Conservation (phyloP, 2,797 vertebrate genomes). For the Phaenicophaeus curvirostris region DNA sequence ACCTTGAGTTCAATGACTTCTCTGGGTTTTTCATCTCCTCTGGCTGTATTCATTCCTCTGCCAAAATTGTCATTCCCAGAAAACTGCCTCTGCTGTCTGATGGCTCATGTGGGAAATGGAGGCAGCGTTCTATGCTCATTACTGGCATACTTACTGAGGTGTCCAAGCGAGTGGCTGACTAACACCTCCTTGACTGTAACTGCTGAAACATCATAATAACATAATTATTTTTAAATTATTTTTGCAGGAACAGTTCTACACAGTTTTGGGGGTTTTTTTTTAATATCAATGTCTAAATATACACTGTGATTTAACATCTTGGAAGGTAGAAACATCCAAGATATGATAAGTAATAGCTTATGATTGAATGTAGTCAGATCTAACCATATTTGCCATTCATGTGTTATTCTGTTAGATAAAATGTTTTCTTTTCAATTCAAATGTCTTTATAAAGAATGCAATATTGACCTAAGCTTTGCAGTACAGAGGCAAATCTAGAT, state of each 20-base stretch:
- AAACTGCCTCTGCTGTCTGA: not conserved
- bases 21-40: not conserved
- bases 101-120: not conserved
- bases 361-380: not conserved
- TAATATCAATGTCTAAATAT: not conserved
- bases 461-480: not conserved
- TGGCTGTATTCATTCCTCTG: not conserved
- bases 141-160: not conserved
- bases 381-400: not conserved
- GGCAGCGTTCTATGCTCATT: not conserved
- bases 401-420: not conserved
- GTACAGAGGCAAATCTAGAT: not conserved
- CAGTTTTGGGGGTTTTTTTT: not conserved
- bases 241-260: not conserved
- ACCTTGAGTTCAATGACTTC: not conserved
- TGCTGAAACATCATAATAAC: not conserved
- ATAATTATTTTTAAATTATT: not conserved
- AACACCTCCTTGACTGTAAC: not conserved
- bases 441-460: not conserved
- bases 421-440: not conserved
- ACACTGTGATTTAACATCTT: not conserved
- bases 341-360: not conserved
- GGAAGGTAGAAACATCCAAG: not conserved
- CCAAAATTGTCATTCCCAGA: not conserved
- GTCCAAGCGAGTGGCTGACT: not conserved